phyloP scores from a whole-genome alignment of 2,113 vertebrate species.

The Canis aureus region DNA sequence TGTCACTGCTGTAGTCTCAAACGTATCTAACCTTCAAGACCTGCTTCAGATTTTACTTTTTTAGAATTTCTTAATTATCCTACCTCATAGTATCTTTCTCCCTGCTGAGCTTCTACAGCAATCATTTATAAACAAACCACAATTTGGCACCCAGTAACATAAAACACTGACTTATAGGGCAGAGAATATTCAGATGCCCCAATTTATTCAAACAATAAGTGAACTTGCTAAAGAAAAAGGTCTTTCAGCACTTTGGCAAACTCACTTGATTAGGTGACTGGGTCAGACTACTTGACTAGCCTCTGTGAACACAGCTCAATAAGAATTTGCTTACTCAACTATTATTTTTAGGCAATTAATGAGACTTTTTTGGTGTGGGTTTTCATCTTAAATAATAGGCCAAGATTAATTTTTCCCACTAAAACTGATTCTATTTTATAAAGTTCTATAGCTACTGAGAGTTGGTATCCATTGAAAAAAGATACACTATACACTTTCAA shows the following conservation, averaged over 20 bases:
- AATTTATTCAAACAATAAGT: not conserved
- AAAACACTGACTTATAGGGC: not conserved
- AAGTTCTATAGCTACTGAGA: not conserved
- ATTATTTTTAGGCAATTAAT: constrained; percentile 9
- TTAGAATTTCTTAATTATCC: not conserved
- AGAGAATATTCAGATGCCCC: not conserved
- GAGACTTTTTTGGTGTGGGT: not conserved
- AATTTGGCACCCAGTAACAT: not conserved
- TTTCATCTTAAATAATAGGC: not conserved
- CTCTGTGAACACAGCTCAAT: not conserved
- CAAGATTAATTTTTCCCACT: not conserved
- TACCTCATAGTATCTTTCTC: not conserved
- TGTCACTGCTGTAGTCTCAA: not conserved
- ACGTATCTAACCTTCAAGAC: not conserved
- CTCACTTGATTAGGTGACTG: not conserved
- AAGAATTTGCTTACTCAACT: not conserved
- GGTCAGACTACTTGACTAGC: not conserved
- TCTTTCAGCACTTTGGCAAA: not conserved
- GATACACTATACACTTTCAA: not conserved
- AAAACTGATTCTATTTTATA: not conserved
- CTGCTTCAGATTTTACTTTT: not conserved
- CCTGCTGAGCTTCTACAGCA: not conserved
- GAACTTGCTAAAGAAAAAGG: not conserved
- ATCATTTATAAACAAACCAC: not conserved
- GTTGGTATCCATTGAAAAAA: not conserved